Base-by-base conservation (phyloP, 1,140 invertebrate species). In the Carposina sasakii region DNA sequence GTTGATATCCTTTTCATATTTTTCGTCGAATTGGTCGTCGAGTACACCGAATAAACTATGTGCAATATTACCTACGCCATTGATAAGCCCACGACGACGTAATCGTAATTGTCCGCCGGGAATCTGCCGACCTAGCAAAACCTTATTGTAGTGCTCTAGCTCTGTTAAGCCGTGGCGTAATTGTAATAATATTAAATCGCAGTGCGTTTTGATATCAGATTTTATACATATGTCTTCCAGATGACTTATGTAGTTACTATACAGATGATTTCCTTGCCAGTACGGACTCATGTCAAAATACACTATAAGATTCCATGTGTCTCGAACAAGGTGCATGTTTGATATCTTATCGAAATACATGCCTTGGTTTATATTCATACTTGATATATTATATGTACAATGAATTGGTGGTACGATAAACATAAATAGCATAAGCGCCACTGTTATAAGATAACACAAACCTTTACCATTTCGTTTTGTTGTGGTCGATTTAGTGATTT, bases 201-300 rank as follows among this genome's bases (percentile, higher is more conserved):
- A 52, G 20, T 21, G 20, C 13, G 36, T 39, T 39, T 39, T 20
- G 9, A 21, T 39, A 15, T 46, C 41, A 10, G 26, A 0, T 16
- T 21, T 40, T 31, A 20, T n/a, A 24, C 21, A 37, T 1, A 15
- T 39, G 10, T 8, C 2, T 10, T 39, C 15, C 22, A 39, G 10
- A n/a, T 39, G 16, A n/a, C 17, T 37, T 2, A 53, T 12, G 13
- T 47, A 53, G 2, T 47, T 23, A 20, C 47, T 17, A 15, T 47
- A 22, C 3, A 39, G n/a, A 19, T 17, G 16, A 12, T 36, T n/a
- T 19, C 42, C 20, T 28, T 52, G 22, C 57, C 55, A 60, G 21
- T 60, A 64, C 1, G 34, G 45, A 1, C 42, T 41, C 52, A 60
- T 46, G 15, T 64, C 57, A 21, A 60, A 60, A 37, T 48, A 64